Base-by-base conservation (phyloP, 2,113 vertebrate genomes). In the Peromyscus polionotus region DNA sequence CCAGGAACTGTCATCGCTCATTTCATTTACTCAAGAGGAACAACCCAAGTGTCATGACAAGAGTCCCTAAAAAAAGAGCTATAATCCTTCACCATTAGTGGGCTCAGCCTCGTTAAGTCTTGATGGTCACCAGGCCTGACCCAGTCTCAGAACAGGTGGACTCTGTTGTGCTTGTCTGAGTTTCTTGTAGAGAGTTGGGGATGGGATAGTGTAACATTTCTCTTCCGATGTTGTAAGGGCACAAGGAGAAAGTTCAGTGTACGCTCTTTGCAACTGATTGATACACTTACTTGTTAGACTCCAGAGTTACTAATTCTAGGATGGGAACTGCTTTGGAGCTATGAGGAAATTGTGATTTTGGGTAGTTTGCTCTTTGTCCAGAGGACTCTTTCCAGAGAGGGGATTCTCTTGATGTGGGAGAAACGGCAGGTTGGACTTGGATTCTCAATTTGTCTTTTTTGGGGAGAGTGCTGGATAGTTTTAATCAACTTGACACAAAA, bases 51-150 rank as follows among this genome's bases (percentile, higher is more conserved):
- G 51, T 94, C 76, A 48, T 39, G 0, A 1, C 20, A 70, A 6
- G 85, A 88, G 19, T 36, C 63, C 28, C 75, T 84, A 5, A 67
- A 91, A 86, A 91, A 59, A 54, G 85, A 63, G 59, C 17, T 1
- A 84, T 26, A n/a, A 59, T 88, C 39, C 90, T 75, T 95, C 68
- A 26, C 59, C 48, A 73, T 76, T 84, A 95, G 31, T 0, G 0
- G 90, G 70, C 16, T 42, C 39, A 88, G 70, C 42, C 68, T 65
- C 42, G 5, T 88, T 88, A 80, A 92, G n/a, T 39, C 59, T 59
- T 84, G 70, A 57, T 75, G 88, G 88, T 88, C 39, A 59, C 93
- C 70, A 90, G 87, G 68, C 77, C 75, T 94, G 87, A 86, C 91
- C 20, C 61, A 22, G 1, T 51, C 95, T 91, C 65, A 83, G 94